Evolutionary conservation across 2,113 vertebrate genomes (phyloP), one percentile per base, ranked within the genome.

Genomic region (Cariama cristata): DNA sequence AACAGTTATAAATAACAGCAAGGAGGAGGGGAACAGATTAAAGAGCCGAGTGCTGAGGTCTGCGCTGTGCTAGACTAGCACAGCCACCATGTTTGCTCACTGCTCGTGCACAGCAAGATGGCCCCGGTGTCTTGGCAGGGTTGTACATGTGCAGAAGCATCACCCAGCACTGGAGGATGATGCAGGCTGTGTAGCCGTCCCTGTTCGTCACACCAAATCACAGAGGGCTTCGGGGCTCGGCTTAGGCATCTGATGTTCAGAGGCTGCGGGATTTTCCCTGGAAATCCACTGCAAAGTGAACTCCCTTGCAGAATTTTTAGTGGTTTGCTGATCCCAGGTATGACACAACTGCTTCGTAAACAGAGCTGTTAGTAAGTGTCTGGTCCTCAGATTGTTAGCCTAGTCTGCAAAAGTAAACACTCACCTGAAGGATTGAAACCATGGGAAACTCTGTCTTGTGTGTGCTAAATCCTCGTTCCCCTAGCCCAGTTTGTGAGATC

Each of bases 141-240:
- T 24, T 3, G 0, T 0, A 1, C 38, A 8, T 14, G 8, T 0
- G 2, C 63, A 45, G 44, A 5, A 30, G 28, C 2, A 13, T 62
- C 21, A 1, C 52, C 19, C 24, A 14, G 67, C 9, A 1, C 49
- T 0, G 0, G 24, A 21, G 68, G 23, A 33, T 3, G 2, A 2
- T 1, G 5, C 0, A 1, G 67, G 69, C 69, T 84, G 21, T 5
- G 32, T 12, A 24, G 4, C 9, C 1, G 1, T 1, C 12, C 32
- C 30, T 38, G 32, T 2, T 52, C 1, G 2, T 8, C 49, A 18
- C 4, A 1, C 23, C 20, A 20, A 42, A 45, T 28, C 40, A 11
- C 35, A 9, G 33, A 8, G 32, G 9, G 35, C 68, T 74, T 4
- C 56, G 35, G 50, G n/a, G 30, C 74, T 89, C 0, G 1, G 15